Percentiles rank a stretch among this genome's conserved stretches.
These are phyloP conservation scores for Mobula hypostoma DNA, from an alignment of 2,113 vertebrate genomes.

Conservation along the genomic window DNA sequence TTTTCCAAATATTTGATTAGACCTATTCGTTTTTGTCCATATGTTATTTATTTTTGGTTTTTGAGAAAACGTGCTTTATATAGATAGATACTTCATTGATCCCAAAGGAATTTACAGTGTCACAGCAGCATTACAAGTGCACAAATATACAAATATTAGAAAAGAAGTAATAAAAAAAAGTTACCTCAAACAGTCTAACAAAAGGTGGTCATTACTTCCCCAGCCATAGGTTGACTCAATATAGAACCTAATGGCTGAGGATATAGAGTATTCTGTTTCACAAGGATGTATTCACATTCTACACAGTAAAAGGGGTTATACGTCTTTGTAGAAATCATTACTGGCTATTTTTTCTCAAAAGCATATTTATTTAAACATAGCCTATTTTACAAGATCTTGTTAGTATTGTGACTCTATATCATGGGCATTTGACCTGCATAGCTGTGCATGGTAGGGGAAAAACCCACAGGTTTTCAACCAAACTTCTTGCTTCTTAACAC, in stretches of 20 bases:
- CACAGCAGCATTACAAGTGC: no score
- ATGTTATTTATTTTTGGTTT: neutral
- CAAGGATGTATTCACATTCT: neutral
- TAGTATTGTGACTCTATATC: neutral
- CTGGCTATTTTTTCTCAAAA: neutral
- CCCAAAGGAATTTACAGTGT: no score
- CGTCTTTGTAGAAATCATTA: neutral
- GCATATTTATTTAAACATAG: neutral
- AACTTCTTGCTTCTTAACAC: constrained; percentile 17
- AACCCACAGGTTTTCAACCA: constrained; percentile 12
- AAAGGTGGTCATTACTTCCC: no score
- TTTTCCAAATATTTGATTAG: no score
- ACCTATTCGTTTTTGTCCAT: neutral
- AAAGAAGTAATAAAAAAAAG: no score
- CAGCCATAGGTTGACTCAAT: no score
- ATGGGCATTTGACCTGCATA: neutral
- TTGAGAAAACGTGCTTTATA: neutral
- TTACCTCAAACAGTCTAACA: no score
- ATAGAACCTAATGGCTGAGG: no score
- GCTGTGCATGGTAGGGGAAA: neutral
- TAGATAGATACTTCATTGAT: no score
- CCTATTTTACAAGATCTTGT: neutral
- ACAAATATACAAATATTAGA: no score
- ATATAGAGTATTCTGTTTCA: neutral
- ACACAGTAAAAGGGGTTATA: neutral